phyloP scores from a whole-genome alignment of 2,113 vertebrate species.

The Mystacornis crossleyi region DNA sequence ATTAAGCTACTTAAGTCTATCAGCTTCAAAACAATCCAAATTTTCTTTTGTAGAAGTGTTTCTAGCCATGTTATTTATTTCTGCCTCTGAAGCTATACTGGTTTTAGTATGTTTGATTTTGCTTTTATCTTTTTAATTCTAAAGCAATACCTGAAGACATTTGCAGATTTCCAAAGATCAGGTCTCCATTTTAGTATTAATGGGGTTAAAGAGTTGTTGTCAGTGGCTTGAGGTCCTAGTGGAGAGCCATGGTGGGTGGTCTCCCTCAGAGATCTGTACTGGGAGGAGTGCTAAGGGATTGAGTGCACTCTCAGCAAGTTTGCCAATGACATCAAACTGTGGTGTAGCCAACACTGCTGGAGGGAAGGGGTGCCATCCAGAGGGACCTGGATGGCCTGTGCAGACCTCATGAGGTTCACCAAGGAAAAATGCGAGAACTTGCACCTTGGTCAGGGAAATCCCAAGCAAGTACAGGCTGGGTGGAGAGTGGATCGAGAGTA shows the following conservation, averaged over 20 bases:
- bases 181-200: not conserved
- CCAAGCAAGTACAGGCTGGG: not conserved
- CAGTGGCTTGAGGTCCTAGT: not conserved
- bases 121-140: not conserved
- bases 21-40: not conserved
- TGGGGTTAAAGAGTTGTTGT: not conserved
- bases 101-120: not conserved
- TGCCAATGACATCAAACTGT: not conserved
- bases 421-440: too few relatives aligned
- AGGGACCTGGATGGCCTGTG: not conserved
- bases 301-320: not conserved
- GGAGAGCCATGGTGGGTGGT: not conserved
- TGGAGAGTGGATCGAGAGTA: fast-evolving
- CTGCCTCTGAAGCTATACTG: not conserved
- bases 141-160: not conserved
- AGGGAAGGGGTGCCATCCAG: not conserved
- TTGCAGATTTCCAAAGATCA: not conserved
- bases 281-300: not conserved
- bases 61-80: not conserved
- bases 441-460: fast-evolving
- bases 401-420: not conserved
- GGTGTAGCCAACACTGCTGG: not conserved
- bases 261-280: not conserved
- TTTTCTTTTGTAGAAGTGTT: not conserved
- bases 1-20: not conserved